Evolutionary conservation across 2,888 invertebrate species (phyloP).

Genomic region (Aleiodes alternator): DNA sequence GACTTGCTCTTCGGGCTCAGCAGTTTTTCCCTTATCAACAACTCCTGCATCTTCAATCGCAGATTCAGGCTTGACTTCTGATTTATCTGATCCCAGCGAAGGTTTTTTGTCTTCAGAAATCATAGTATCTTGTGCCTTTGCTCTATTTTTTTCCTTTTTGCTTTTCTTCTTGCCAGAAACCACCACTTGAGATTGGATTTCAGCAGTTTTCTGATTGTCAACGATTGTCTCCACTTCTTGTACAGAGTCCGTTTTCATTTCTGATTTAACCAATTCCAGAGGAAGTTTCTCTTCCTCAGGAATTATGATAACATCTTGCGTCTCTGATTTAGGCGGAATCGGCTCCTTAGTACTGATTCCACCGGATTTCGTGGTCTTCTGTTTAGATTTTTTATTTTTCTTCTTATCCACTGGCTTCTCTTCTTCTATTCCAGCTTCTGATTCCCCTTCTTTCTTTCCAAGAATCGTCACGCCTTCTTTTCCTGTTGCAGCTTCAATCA

Average conservation of each 20-base stretch:
- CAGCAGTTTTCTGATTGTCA: constrained; percentile 6
- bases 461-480: background rate
- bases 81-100: constrained; percentile 8
- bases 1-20: background rate
- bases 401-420: background rate
- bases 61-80: constrained; percentile 12
- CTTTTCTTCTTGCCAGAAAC: too few species aligned
- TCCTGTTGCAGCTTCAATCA: background rate
- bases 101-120: constrained; percentile 28
- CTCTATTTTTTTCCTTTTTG: constrained; percentile 41
- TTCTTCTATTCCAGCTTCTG: background rate
- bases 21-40: constrained; percentile 35
- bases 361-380: background rate
- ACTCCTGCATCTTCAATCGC: constrained; percentile 12
- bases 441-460: background rate
- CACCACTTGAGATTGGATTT: too few species aligned
- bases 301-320: background rate
- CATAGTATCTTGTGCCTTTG: constrained; percentile 1
- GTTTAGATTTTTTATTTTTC: background rate
- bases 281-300: too few species aligned
- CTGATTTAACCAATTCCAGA: too few species aligned
- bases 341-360: background rate
- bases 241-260: too few species aligned
- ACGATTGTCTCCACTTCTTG: background rate
- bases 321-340: background rate